Percentiles rank a stretch among this genome's conserved stretches.
These are phyloP conservation scores for Sorex fumeus DNA, from an alignment of 2,113 vertebrate genomes.

Conservation along the genomic window DNA sequence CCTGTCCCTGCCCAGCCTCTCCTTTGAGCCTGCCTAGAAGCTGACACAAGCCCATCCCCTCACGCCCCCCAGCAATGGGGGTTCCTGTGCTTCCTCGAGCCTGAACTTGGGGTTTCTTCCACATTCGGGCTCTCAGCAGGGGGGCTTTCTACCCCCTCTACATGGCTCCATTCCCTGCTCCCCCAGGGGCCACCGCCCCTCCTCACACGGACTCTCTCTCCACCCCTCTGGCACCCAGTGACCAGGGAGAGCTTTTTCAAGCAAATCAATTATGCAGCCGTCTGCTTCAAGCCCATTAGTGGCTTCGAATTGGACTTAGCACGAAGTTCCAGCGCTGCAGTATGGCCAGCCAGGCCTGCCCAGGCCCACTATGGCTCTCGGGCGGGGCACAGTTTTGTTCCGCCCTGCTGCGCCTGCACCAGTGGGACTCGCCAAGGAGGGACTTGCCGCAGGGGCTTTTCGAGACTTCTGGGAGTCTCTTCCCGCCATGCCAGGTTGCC, in stretches of 20 bases:
- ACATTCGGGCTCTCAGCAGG: background rate
- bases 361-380: background rate
- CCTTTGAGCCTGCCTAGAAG: background rate
- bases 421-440: background rate
- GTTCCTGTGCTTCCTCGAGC: background rate
- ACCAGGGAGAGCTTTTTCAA: background rate
- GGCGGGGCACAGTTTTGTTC: background rate
- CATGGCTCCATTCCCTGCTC: too few relatives aligned
- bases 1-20: background rate
- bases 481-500: background rate
- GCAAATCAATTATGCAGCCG: background rate
- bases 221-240: background rate
- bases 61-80: background rate
- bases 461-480: background rate
- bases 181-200: background rate
- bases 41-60: background rate
- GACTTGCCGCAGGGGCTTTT: background rate
- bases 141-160: background rate
- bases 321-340: background rate
- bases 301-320: background rate
- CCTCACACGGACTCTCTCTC: background rate
- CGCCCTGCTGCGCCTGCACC: background rate
- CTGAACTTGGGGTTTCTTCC: background rate
- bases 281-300: background rate
- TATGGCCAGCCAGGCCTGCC: fast-evolving